Evolutionary conservation across 2,888 invertebrate genomes (phyloP).

Genomic region (Marronus borbonicus): DNA sequence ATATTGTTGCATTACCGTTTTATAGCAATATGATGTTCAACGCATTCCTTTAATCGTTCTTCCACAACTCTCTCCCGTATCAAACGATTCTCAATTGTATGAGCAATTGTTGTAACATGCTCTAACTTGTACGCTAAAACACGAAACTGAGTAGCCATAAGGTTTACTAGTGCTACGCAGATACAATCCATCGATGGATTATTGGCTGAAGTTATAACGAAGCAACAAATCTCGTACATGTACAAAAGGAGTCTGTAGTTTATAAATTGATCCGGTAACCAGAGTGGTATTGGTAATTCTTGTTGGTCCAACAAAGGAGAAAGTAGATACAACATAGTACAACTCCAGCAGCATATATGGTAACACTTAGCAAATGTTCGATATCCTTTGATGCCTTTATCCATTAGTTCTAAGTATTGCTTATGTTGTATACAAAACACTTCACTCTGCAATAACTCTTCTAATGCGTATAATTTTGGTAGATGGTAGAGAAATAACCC

Average conservation of each 20-base stretch:
- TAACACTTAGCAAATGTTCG: background rate
- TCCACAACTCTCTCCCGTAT: background rate
- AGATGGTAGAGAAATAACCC: background rate
- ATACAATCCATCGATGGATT: background rate
- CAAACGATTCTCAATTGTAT: background rate
- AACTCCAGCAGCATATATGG: background rate
- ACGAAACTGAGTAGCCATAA: background rate
- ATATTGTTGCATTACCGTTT: background rate
- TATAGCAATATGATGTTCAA: constrained; percentile 6
- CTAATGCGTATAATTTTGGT: background rate
- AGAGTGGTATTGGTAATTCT: background rate
- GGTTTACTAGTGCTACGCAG: background rate
- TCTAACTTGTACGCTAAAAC: background rate
- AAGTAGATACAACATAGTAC: background rate
- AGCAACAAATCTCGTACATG: background rate
- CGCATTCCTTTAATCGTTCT: background rate
- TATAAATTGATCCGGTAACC: background rate
- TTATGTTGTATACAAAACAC: background rate
- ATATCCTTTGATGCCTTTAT: background rate
- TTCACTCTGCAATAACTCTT: background rate
- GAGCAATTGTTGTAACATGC: background rate
- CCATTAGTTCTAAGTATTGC: background rate
- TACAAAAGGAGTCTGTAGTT: background rate
- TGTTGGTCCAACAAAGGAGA: background rate
- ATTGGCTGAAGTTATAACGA: background rate